These are phyloP conservation scores for Tamias sibiricus DNA, from an alignment of 2,113 vertebrate genomes.

Conservation along the genomic window DNA sequence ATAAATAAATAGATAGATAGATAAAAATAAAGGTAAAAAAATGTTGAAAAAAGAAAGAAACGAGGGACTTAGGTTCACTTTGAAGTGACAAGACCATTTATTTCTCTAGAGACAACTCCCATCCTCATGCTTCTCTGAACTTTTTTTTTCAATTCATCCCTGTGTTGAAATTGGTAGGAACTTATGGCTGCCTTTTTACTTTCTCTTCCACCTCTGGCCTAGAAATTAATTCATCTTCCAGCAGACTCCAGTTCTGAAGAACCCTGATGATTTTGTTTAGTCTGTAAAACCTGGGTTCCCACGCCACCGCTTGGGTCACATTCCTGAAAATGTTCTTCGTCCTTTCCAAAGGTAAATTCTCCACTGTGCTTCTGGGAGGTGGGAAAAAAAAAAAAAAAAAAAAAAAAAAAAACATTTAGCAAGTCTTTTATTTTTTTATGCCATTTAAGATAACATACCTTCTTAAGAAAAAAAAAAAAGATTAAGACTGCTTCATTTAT, in stretches of 20 bases:
- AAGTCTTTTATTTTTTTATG: too few relatives aligned
- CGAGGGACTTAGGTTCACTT: background rate
- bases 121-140: background rate
- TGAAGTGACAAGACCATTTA: background rate
- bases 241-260: background rate
- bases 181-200: background rate
- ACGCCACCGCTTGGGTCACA: background rate
- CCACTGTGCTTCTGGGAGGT: background rate
- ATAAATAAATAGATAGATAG: too few relatives aligned
- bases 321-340: background rate
- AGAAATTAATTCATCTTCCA: background rate
- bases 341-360: constrained; percentile 11
- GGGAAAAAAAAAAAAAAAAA: background rate
- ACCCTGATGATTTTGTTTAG: background rate
- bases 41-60: background rate
- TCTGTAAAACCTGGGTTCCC: background rate
- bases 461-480: background rate
- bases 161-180: background rate
- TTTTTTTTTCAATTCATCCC: background rate
- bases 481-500: background rate
- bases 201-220: background rate
- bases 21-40: too few relatives aligned
- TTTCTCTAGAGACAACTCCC: background rate
- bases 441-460: background rate
- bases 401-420: background rate